Evolutionary conservation across 2,797 vertebrate genomes (phyloP), one percentile per base, ranked within the genome.

Genomic region (Centropyge bicolor): DNA sequence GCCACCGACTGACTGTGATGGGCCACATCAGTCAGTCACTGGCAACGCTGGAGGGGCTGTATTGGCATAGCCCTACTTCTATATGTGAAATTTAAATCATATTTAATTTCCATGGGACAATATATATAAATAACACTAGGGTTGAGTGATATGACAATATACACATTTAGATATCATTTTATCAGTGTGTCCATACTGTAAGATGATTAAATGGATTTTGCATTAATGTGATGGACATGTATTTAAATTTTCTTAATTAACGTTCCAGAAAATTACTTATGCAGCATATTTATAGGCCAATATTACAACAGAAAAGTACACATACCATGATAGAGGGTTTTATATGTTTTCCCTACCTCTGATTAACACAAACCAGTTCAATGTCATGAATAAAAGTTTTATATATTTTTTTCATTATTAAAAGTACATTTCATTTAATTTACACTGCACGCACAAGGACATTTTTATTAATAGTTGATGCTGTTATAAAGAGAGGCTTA

Each of bases 1-100:
- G 2, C 6, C 6, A 17, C 31, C 2, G 55, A 70, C 76, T 5
- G 65, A 57, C 35, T 49, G 82, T 45, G 45, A 22, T 31, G 36
- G 59, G 35, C 40, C 40, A 14, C 65, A 48, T 13, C 75, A 54
- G 36, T 36, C 46, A 62, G 55, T 70, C 74, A 62, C 56, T 49
- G 52, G 62, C 41, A 49, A 19, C 19, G 52, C 24, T n/a, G 13
- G 22, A 59, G 6, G 9, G 8, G n/a, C 38, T 74, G 6, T 64
- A 24, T 13, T 35, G 17, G 62, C 31, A 40, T 55, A 54, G 46
- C 1, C 54, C 20, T 79, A n/a, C 5, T 8, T 8, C 36, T 61
- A 45, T 7, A 46, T 46, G 19, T 16, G 12, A 19, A 4, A 27
- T 65, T 13, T 1, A 61, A 51, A 75, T 45, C 20, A 5, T 1